Base-by-base conservation (phyloP, 2,888 invertebrate genomes). In the Mythimna vitellina region DNA sequence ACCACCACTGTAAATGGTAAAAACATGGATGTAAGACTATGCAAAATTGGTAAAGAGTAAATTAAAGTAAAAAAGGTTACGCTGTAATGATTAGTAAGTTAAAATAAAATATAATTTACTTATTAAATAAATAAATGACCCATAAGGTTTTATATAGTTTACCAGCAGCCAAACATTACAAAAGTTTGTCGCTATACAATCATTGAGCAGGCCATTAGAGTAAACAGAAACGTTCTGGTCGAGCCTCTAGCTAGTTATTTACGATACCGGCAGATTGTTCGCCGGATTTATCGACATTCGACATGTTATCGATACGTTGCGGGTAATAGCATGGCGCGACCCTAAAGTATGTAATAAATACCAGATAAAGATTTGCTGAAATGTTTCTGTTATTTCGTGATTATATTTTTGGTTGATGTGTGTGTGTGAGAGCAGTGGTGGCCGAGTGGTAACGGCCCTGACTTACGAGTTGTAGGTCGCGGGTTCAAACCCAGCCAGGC, bases 261-360 rank as follows among this genome's bases (percentile, higher is more conserved):
- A 81, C 65, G 74, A 66, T 49, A 65, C 29, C 64, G 49, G 61
- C 76, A 71, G 73, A 81, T 76, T 83, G 83, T 70, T 70, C 61
- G 56, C 56, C 56, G n/a, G 67, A 85, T 85, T 85, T 85, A 85
- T 85, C 62, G 83, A 32, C 58, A 65, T 76, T 85, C 60, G 83
- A 32, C 58, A 65, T 76, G 82, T 83, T 85, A 74, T 85, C 85
- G 85, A 85, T 85, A 85, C 76, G 70, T 73, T 84, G 80, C 63
- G 77, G 70, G 68, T 79, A 81, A 85, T 81, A 67, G 76, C 64
- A 25, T 38, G n/a, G 64, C 53, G 67, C 57, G 63, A 51, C 68
- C 22, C 65, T 70, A 70, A 73, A 75, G 64, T 75, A 56, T 71
- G 64, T 32, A 78, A 78, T 83, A 81, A 83, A 79, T 79, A 62